phyloP scores from a whole-genome alignment of 2,888 invertebrate genomes.

The Aporophyla nigra region DNA sequence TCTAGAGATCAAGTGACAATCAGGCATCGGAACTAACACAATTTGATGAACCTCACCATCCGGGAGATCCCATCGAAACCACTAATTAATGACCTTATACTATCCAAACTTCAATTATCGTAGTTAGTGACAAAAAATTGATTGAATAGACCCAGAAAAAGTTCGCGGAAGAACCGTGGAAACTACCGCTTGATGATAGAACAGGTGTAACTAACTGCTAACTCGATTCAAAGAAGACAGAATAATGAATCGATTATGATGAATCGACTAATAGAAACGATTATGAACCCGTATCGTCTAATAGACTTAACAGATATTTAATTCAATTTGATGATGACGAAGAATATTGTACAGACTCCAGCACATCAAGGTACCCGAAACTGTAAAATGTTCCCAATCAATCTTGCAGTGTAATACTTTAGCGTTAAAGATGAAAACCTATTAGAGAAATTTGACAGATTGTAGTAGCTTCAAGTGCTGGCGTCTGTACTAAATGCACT shows the following conservation, averaged over 20 bases:
- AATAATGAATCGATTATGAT: constrained; percentile 43
- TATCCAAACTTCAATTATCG: constrained; percentile 58
- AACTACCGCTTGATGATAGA: constrained; percentile 61
- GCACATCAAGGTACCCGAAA: no score
- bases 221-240: constrained; percentile 43
- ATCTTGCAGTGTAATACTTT: no score
- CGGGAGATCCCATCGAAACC: constrained; percentile 47
- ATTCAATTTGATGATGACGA: constrained; percentile 24
- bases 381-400: no score
- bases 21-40: constrained; percentile 40
- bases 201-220: constrained; percentile 45
- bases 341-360: neutral
- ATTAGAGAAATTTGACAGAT: no score
- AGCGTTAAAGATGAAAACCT: no score
- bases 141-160: constrained; percentile 64
- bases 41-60: constrained; percentile 54
- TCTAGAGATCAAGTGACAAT: neutral
- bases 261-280: constrained; percentile 37
- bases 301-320: constrained; percentile 20
- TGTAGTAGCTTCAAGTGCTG: no score
- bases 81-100: constrained; percentile 64
- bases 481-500: neutral
- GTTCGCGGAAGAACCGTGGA: constrained; percentile 63
- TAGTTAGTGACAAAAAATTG: constrained; percentile 60
- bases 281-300: constrained; percentile 35